A percentile compares a stretch with the other conserved stretches of the same genome.
These are phyloP conservation scores for Enteromius thamalakanensis DNA, from an alignment of 2,797 vertebrate species.

Conservation along the genomic window DNA sequence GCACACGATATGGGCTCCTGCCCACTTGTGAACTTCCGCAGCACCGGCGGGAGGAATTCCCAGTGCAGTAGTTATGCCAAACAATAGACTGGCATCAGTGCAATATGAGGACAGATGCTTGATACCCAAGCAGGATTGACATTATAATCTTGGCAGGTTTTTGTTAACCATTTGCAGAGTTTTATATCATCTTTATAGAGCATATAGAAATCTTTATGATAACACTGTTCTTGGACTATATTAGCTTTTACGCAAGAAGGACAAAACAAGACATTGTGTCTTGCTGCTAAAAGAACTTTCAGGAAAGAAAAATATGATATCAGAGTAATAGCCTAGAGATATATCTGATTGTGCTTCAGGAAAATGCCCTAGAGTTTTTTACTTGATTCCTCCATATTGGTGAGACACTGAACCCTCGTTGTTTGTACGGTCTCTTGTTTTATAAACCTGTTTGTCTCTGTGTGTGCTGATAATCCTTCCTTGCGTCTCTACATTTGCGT, in stretches of 20 bases:
- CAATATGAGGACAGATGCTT: slow-evolving; percentile 80
- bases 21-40: slow-evolving; percentile 71
- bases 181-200: slow-evolving; percentile 80
- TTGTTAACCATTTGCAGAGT: slow-evolving; percentile 74
- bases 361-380: slow-evolving; percentile 68
- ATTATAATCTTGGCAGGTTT: slow-evolving; percentile 70
- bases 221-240: slow-evolving; percentile 76
- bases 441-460: slow-evolving; percentile 69
- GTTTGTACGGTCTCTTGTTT: slow-evolving; percentile 74
- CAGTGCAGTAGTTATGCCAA: slow-evolving; percentile 76
- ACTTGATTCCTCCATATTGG: slow-evolving; percentile 66
- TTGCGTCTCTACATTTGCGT: slow-evolving; percentile 53
- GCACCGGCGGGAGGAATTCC: slow-evolving; percentile 70
- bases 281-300: slow-evolving; percentile 84
- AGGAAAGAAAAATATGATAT: slow-evolving; percentile 76
- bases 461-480: slow-evolving; percentile 68
- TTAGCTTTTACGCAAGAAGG: slow-evolving; percentile 72
- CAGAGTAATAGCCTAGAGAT: slow-evolving; percentile 84
- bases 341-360: slow-evolving; percentile 84
- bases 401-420: slow-evolving; percentile 72
- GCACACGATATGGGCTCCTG: slow-evolving; percentile 56
- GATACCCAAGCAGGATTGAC: slow-evolving; percentile 79
- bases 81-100: slow-evolving; percentile 71
- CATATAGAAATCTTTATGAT: slow-evolving; percentile 76
- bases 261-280: slow-evolving; percentile 83